These are phyloP conservation scores for Botia almorhae DNA, from an alignment of 2,797 vertebrate species.

Conservation along the genomic window DNA sequence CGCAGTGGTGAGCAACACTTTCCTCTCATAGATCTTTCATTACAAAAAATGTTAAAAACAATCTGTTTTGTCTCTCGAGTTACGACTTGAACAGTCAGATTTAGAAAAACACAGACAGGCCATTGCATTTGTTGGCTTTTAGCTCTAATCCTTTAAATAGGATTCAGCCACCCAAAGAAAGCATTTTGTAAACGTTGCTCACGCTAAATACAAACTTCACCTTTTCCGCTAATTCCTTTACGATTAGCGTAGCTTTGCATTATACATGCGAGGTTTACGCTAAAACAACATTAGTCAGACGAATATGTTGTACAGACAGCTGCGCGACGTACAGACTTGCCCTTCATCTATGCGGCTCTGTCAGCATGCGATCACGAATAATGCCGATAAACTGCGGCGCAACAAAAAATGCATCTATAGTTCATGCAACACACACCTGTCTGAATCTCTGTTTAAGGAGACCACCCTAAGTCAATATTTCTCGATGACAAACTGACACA, in stretches of 20 bases:
- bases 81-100: conserved; percentile 64
- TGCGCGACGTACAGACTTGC: conserved; percentile 62
- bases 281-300: conserved; percentile 76
- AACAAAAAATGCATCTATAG: conserved; percentile 39
- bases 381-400: conserved; percentile 12
- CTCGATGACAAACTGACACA: conserved; percentile 38
- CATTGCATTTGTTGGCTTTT: conserved; percentile 48
- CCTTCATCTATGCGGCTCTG: conserved; percentile 56
- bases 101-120: conserved; percentile 59
- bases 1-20: conserved; percentile 2
- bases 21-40: conserved; percentile 33
- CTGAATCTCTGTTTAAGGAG: conserved; percentile 33
- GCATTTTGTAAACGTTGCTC: conserved; percentile 66
- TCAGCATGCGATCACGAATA: conserved; percentile 52
- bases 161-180: conserved; percentile 64
- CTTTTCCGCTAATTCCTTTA: conserved; percentile 62
- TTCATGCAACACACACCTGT: conserved; percentile 51
- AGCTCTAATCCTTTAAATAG: conserved; percentile 70
- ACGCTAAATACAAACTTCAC: conserved; percentile 67
- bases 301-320: conserved; percentile 67
- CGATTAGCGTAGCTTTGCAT: conserved; percentile 66
- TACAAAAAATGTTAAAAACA: background rate
- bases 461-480: conserved; percentile 57
- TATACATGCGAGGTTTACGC: conserved; percentile 67
- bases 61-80: conserved; percentile 53